These are phyloP conservation scores for Stigmatopora argus DNA, from an alignment of 2,113 vertebrate species.

Conservation along the genomic window DNA sequence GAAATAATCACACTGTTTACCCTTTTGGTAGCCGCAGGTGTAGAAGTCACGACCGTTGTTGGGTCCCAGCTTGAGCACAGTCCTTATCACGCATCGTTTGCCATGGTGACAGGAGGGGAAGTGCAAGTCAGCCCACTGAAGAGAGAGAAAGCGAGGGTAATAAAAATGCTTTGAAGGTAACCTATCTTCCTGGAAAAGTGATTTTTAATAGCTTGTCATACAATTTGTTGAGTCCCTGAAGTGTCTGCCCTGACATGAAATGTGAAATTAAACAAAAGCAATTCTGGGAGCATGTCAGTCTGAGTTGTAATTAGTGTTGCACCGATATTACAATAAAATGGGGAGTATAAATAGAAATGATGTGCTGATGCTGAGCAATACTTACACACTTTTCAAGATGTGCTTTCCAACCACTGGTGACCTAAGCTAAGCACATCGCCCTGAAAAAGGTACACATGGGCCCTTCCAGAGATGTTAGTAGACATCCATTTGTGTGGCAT, in stretches of 20 bases:
- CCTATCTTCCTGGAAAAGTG: background rate
- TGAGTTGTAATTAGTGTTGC: too few relatives aligned
- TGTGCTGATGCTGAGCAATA: too few relatives aligned
- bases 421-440: too few relatives aligned
- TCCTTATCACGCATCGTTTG: constrained; percentile 81
- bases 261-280: background rate
- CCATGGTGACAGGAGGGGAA: constrained; percentile 85
- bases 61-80: constrained; percentile 86
- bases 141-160: constrained; percentile 11
- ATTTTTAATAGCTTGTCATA: background rate
- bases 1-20: constrained; percentile 87
- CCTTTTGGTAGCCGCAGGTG: constrained; percentile 75
- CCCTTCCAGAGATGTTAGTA: too few relatives aligned
- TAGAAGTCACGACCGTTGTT: constrained; percentile 90
- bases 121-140: constrained; percentile 87
- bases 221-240: background rate
- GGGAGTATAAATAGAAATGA: constrained; percentile 1
- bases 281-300: background rate
- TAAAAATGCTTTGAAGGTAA: background rate
- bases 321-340: too few relatives aligned
- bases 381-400: background rate
- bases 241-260: background rate
- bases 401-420: too few relatives aligned
- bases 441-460: too few relatives aligned
- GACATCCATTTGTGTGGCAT: too few relatives aligned